A percentile compares a stretch with the other conserved stretches of the same genome.
Conservation (phyloP, 2,797 vertebrate species). For the Rhabdomys pumilio region DNA sequence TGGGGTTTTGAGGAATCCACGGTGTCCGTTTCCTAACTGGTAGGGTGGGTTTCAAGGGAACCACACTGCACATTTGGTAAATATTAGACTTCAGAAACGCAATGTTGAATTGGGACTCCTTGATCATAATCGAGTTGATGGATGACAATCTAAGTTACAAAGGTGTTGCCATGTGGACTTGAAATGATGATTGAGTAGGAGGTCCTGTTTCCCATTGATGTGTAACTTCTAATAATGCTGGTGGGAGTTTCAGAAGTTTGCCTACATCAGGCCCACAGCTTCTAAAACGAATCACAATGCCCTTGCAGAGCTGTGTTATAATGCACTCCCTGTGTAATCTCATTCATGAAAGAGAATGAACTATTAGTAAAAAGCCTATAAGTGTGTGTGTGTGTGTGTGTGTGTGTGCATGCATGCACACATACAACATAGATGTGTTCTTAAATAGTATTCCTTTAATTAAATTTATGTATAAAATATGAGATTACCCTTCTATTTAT, state of each 20-base stretch:
- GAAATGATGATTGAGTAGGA: conserved; percentile 58
- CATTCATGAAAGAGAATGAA: neutral
- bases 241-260: conserved; percentile 30
- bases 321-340: neutral
- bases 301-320: neutral
- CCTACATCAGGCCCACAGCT: neutral
- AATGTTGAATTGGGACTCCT: conserved; percentile 52
- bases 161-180: conserved; percentile 74
- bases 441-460: conserved; percentile 11
- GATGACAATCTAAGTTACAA: conserved; percentile 54
- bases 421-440: neutral
- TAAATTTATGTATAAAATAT: neutral
- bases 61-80: conserved; percentile 75
- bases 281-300: conserved; percentile 44
- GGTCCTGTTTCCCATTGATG: neutral
- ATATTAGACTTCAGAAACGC: conserved; percentile 77
- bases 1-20: neutral
- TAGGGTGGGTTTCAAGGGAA: neutral
- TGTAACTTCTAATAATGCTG: conserved; percentile 25
- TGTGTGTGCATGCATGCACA: too few species aligned
- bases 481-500: neutral
- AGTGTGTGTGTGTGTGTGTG: neutral
- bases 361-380: neutral
- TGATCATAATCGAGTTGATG: conserved; percentile 72
- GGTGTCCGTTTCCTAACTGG: neutral